phyloP scores from a whole-genome alignment of 2,888 invertebrate genomes.

The Bombylius discolor region DNA sequence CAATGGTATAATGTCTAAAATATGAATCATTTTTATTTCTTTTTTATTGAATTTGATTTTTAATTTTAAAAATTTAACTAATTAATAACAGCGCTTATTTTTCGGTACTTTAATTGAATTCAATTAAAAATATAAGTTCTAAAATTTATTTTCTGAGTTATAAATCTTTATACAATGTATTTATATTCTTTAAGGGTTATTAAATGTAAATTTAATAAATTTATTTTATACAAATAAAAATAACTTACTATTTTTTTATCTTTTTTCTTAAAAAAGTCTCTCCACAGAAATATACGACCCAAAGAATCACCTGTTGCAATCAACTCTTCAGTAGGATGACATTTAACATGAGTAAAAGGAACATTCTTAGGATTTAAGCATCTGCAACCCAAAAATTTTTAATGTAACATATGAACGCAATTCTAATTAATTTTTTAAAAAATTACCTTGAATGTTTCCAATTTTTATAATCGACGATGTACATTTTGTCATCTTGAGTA shows the following conservation, averaged over 20 bases:
- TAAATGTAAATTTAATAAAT: background rate
- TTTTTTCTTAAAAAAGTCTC: constrained; percentile 29
- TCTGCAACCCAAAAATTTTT: constrained; percentile 10
- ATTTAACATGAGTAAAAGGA: constrained; percentile 47
- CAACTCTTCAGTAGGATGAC: constrained; percentile 51
- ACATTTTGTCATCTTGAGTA: constrained; percentile 20
- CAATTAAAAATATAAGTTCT: background rate
- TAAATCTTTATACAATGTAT: too few relatives aligned
- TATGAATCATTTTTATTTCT: background rate
- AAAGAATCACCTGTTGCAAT: constrained; percentile 54
- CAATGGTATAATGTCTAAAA: constrained; percentile 50
- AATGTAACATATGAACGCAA: background rate
- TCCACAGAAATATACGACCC: constrained; percentile 55
- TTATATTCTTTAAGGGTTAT: too few relatives aligned
- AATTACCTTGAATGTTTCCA: constrained; percentile 16
- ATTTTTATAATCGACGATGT: constrained; percentile 23
- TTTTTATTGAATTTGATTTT: background rate
- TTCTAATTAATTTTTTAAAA: background rate
- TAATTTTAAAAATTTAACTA: background rate
- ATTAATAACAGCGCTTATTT: too few relatives aligned
- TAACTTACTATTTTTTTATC: constrained; percentile 15
- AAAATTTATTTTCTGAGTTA: too few relatives aligned
- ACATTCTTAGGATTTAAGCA: constrained; percentile 14
- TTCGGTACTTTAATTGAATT: background rate
- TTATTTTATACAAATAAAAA: background rate